phyloP scores from a whole-genome alignment of 2,797 vertebrate species.

The Heliangelus exortis region DNA sequence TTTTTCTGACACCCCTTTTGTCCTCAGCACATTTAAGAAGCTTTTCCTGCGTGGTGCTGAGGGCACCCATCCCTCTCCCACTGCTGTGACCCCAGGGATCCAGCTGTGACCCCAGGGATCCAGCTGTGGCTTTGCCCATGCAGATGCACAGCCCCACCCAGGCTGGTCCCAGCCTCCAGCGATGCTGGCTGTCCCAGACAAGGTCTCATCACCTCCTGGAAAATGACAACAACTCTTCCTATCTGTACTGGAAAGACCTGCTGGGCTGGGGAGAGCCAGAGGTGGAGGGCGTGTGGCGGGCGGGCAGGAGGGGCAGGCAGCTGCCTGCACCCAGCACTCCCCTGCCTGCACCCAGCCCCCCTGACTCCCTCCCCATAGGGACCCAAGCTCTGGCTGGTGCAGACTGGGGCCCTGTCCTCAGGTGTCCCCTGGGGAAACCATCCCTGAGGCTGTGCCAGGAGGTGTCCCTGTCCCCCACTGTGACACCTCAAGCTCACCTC shows the following conservation, averaged over 20 bases:
- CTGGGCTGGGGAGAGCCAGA: neutral
- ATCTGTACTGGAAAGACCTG: slow-evolving; percentile 63
- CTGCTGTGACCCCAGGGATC: neutral
- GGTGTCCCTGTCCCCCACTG: accelerated
- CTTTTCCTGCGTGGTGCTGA: accelerated
- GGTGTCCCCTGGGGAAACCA: neutral
- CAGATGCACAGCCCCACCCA: neutral
- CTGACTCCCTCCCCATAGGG: neutral
- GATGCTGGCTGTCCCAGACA: neutral
- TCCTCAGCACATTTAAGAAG: neutral
- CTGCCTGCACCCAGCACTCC: too few relatives aligned
- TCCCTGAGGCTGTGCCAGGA: neutral
- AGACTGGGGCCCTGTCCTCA: neutral
- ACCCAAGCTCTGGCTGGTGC: neutral
- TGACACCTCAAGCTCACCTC: neutral
- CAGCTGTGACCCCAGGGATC: neutral
- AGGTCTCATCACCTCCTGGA: slow-evolving; percentile 14
- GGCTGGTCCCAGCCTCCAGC: neutral
- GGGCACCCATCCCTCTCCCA: neutral
- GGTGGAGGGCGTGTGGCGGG: neutral
- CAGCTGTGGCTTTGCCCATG: neutral
- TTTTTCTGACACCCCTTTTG: neutral
- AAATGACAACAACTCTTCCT: slow-evolving; percentile 62
- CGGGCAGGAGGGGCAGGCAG: slow-evolving; percentile 2
- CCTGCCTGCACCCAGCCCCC: neutral